Evolutionary conservation across 2,113 vertebrate species (phyloP).

Genomic region (Hymenochirus boettgeri): DNA sequence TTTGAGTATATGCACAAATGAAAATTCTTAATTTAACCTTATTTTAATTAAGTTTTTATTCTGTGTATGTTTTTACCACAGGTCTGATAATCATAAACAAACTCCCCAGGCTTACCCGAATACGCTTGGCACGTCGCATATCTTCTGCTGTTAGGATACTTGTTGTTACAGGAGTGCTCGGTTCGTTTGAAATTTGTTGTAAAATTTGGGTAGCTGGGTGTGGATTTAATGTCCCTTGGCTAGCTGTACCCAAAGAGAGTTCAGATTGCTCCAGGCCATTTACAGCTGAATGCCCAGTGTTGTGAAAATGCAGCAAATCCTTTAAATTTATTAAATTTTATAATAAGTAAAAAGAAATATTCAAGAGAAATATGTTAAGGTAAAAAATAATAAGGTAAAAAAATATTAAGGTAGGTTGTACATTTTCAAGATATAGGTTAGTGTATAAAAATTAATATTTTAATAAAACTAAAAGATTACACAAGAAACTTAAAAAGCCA

Average conservation of each 20-base stretch:
- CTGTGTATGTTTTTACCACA: too few relatives aligned
- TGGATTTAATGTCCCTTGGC: conserved; percentile 56
- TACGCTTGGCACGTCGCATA: conserved; percentile 86
- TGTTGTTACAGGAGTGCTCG: conserved; percentile 56
- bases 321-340: conserved; percentile 44
- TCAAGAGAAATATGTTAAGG: too few relatives aligned
- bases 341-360: neutral
- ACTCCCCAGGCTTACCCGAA: conserved; percentile 69
- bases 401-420: too few relatives aligned
- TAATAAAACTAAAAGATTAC: too few relatives aligned
- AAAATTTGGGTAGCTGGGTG: conserved; percentile 55
- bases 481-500: too few relatives aligned
- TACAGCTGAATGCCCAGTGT: conserved; percentile 58
- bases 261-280: conserved; percentile 80
- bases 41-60: neutral
- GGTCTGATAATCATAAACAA: neutral
- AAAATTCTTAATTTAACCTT: neutral
- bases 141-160: conserved; percentile 80
- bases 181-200: conserved; percentile 66
- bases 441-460: too few relatives aligned
- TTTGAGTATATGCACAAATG: neutral
- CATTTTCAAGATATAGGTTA: too few relatives aligned
- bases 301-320: conserved; percentile 83
- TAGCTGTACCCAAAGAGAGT: conserved; percentile 59
- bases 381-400: neutral